A percentile compares a stretch with the other conserved stretches of the same genome.
phyloP scores from a whole-genome alignment of 2,888 invertebrate species.

The Troides helena region DNA sequence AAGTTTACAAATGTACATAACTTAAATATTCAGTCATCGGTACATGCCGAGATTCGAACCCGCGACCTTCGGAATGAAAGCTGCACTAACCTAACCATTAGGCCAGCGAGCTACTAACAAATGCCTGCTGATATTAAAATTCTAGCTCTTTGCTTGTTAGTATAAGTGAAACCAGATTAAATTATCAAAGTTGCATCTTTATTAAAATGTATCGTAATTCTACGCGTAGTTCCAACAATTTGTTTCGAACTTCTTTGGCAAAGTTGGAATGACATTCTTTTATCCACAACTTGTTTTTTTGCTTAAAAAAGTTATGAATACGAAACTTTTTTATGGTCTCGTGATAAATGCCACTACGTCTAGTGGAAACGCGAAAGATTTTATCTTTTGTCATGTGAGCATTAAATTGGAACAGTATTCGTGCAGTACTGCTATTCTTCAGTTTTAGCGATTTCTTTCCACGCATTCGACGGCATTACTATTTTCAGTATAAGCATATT shows the following conservation, averaged over 20 bases:
- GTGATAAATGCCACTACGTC: conserved; percentile 57
- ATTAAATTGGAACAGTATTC: conserved; percentile 54
- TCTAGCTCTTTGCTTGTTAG: no score
- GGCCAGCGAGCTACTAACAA: no score
- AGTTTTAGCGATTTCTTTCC: conserved; percentile 60
- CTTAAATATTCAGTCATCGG: no score
- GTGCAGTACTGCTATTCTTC: conserved; percentile 43
- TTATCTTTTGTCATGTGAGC: conserved; percentile 60
- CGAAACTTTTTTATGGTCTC: conserved; percentile 56
- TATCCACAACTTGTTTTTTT: not conserved
- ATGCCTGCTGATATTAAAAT: no score
- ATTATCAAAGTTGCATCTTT: no score
- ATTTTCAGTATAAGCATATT: conserved; percentile 27
- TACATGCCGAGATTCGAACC: no score
- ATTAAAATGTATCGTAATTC: no score
- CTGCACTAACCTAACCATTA: no score
- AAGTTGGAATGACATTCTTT: not conserved
- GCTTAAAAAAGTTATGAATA: conserved; percentile 13
- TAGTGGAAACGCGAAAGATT: conserved; percentile 47
- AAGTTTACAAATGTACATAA: no score
- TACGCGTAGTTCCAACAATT: not conserved
- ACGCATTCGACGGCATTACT: conserved; percentile 54
- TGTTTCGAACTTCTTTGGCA: not conserved
- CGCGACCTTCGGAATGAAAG: no score
- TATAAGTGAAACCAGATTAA: no score